A percentile compares a stretch with the other conserved stretches of the same genome.
These are phyloP conservation scores for Bettongia penicillata DNA, from an alignment of 2,113 vertebrate species.

Conservation along the genomic window DNA sequence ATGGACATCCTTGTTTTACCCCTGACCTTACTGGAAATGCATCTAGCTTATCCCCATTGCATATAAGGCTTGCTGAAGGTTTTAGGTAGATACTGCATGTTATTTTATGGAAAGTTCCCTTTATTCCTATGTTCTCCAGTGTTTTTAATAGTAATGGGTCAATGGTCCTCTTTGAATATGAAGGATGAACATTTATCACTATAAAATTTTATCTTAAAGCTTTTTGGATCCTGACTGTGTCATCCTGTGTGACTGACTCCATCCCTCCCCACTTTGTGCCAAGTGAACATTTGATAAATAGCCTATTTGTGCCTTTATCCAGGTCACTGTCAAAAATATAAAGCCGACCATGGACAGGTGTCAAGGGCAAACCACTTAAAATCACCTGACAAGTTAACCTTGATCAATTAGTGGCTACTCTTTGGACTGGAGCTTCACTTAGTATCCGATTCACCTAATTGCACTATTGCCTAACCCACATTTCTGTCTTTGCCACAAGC, in stretches of 20 bases:
- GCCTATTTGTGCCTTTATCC: neutral
- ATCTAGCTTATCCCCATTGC: too few species aligned
- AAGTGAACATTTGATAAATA: neutral
- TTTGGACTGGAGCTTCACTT: neutral
- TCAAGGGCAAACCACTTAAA: neutral
- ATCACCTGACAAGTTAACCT: neutral
- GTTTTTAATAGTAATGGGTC: too few species aligned
- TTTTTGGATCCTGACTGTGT: neutral
- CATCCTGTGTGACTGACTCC: neutral
- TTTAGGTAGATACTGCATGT: too few species aligned
- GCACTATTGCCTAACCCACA: neutral
- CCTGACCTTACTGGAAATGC: too few species aligned
- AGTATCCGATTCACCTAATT: neutral
- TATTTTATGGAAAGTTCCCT: too few species aligned
- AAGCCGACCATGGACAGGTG: neutral
- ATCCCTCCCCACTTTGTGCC: neutral
- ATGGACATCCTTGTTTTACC: too few species aligned
- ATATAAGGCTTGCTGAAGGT: too few species aligned
- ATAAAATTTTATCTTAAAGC: neutral
- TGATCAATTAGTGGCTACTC: neutral
- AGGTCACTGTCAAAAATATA: neutral
- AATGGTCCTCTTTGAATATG: neutral
- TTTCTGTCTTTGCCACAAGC: neutral
- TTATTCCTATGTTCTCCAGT: too few species aligned
- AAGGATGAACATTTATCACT: neutral